phyloP scores from a whole-genome alignment of 2,113 vertebrate species.

The Pteronura brasiliensis region DNA sequence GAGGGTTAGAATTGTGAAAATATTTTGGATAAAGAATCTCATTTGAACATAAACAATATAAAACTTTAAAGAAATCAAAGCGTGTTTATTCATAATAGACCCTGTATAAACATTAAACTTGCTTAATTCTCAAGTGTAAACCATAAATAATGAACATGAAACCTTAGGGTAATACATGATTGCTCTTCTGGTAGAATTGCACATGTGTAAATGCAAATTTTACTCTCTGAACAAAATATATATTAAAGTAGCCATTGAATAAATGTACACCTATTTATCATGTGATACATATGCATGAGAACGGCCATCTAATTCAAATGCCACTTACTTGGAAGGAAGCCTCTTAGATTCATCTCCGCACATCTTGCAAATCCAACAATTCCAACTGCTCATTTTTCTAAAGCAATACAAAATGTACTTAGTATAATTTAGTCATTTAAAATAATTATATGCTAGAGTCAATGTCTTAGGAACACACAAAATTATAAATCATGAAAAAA shows the following conservation, averaged over 20 bases:
- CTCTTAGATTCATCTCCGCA: conserved; percentile 65
- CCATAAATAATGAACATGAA: neutral
- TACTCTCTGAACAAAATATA: conserved; percentile 6
- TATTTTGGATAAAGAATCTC: neutral
- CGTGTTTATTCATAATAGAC: neutral
- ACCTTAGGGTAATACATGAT: neutral
- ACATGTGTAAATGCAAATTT: neutral
- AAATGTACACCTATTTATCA: neutral
- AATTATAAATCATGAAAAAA: neutral
- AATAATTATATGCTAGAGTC: neutral
- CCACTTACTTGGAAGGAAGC: conserved; percentile 76
- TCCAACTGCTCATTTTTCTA: conserved; percentile 74
- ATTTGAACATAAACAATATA: neutral
- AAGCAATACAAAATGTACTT: conserved; percentile 38
- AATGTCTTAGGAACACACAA: neutral
- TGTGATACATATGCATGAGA: neutral
- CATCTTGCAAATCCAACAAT: conserved; percentile 77
- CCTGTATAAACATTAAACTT: neutral
- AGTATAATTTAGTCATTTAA: conserved; percentile 17
- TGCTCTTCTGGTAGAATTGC: neutral
- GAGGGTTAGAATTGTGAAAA: neutral
- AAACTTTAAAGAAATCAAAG: neutral
- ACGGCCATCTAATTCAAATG: neutral
- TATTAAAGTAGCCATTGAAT: neutral
- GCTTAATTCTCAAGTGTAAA: neutral